A percentile compares a stretch with the other conserved stretches of the same genome.
Evolutionary conservation across 2,113 vertebrate genomes (phyloP).

Genomic region (Albula glossodonta): DNA sequence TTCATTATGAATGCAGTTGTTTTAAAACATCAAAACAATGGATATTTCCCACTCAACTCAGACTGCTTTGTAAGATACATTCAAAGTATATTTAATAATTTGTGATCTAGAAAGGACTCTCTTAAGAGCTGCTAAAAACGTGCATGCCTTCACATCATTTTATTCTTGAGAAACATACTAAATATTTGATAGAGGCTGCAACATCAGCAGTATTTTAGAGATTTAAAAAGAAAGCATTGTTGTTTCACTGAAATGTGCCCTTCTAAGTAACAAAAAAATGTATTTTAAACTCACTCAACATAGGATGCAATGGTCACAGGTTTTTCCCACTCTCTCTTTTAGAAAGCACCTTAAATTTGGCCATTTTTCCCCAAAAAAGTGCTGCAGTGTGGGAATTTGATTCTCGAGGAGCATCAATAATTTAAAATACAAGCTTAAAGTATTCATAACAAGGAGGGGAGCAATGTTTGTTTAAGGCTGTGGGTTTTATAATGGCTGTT

Average conservation of each 20-base stretch:
- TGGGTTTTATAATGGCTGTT: constrained; percentile 38
- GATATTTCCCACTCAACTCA: background rate
- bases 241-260: no score
- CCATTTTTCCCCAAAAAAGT: no score
- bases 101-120: background rate
- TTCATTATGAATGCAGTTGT: background rate
- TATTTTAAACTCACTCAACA: no score
- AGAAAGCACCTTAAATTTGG: no score
- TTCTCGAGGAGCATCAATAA: constrained; percentile 44
- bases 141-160: constrained; percentile 8
- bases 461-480: constrained; percentile 48
- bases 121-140: background rate
- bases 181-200: constrained; percentile 1
- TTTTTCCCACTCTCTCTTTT: no score
- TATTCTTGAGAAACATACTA: constrained; percentile 6
- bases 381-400: constrained; percentile 25
- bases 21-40: background rate
- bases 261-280: no score
- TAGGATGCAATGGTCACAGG: no score
- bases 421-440: constrained; percentile 41
- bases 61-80: background rate
- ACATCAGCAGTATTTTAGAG: background rate
- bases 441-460: constrained; percentile 44
- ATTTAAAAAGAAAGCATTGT: background rate
- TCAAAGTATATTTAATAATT: constrained; percentile 16